These are phyloP conservation scores for Tetramorium parvispinum DNA, from an alignment of 1,140 invertebrate species.

Conservation along the genomic window DNA sequence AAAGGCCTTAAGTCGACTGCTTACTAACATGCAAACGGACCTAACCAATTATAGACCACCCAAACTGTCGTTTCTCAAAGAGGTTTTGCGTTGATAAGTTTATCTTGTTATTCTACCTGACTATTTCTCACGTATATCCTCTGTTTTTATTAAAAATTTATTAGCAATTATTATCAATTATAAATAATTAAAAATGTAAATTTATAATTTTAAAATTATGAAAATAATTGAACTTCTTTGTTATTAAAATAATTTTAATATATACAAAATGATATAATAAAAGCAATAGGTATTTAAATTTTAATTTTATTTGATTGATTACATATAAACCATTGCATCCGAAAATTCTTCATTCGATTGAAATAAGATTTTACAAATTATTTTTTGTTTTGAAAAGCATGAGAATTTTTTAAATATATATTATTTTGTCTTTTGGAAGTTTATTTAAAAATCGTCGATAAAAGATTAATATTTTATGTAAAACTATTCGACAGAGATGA, in stretches of 20 bases:
- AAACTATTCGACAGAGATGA: neutral
- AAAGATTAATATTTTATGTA: neutral
- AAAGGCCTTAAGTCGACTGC: constrained; percentile 81
- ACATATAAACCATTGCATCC: too few relatives aligned
- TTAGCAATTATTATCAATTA: neutral
- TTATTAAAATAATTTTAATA: neutral
- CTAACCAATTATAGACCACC: constrained; percentile 82
- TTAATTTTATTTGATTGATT: too few relatives aligned
- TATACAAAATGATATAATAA: too few relatives aligned
- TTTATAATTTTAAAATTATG: neutral
- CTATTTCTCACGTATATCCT: neutral
- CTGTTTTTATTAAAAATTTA: constrained; percentile 3
- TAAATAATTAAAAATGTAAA: neutral
- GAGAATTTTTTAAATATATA: neutral
- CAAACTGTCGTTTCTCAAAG: constrained; percentile 71
- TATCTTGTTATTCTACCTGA: neutral
- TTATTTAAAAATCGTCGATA: neutral
- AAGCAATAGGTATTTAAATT: too few relatives aligned
- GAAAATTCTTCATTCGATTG: neutral
- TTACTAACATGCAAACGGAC: constrained; percentile 81
- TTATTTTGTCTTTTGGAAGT: neutral
- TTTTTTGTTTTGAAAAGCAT: neutral
- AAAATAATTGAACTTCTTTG: neutral
- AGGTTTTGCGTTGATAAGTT: constrained; percentile 29
- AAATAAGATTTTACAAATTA: constrained; percentile 8